Evolutionary conservation across 2,113 vertebrate species (phyloP).

Genomic region (Ceyx melanurus): DNA sequence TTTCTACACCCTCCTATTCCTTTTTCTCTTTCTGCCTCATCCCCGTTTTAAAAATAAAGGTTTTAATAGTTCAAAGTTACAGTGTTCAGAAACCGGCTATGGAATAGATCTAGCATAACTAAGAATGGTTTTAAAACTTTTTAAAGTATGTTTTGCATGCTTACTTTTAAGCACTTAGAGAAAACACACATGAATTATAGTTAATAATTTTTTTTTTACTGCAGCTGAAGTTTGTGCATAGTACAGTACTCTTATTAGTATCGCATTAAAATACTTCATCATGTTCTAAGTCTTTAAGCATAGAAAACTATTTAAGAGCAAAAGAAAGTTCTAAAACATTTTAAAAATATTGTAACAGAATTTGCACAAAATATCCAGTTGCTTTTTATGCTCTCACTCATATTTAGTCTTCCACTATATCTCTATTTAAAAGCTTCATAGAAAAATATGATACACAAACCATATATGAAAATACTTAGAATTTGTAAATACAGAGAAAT

Average conservation of each 20-base stretch:
- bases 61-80: constrained; percentile 66
- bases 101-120: constrained; percentile 49
- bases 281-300: constrained; percentile 70
- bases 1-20: constrained; percentile 82
- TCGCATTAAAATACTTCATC: constrained; percentile 62
- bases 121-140: constrained; percentile 65
- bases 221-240: constrained; percentile 70
- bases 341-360: constrained; percentile 59
- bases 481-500: constrained; percentile 78
- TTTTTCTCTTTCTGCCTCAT: constrained; percentile 33
- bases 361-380: constrained; percentile 64
- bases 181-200: constrained; percentile 62
- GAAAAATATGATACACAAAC: constrained; percentile 58
- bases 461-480: constrained; percentile 59
- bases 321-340: constrained; percentile 62
- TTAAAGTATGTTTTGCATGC: constrained; percentile 70
- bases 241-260: constrained; percentile 71
- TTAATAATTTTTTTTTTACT: constrained; percentile 66
- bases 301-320: constrained; percentile 72
- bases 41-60: constrained; percentile 31
- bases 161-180: constrained; percentile 62
- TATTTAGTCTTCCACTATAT: constrained; percentile 79
- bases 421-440: constrained; percentile 69
- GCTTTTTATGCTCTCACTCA: constrained; percentile 71
- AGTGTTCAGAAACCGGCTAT: constrained; percentile 29